Conservation (phyloP, 2,888 invertebrate species). For the Tubulanus polymorphus region DNA sequence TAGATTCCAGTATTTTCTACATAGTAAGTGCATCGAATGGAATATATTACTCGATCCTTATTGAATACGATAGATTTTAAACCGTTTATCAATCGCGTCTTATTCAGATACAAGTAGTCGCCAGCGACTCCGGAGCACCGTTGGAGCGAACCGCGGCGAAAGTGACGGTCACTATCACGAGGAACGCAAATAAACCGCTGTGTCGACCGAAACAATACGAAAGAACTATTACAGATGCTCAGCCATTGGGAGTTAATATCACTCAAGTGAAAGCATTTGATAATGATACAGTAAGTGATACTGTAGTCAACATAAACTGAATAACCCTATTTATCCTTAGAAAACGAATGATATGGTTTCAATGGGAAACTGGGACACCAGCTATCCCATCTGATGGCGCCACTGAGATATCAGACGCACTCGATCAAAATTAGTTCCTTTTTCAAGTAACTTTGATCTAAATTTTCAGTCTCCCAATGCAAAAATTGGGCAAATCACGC, state of each 20-base stretch:
- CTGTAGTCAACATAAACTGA: too few relatives aligned
- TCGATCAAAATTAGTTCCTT: background rate
- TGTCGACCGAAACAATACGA: slow-evolving; percentile 26
- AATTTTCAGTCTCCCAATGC: background rate
- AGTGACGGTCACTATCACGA: slow-evolving; percentile 18
- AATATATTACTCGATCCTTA: too few relatives aligned
- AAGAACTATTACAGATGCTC: slow-evolving; percentile 25
- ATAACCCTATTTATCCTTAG: too few relatives aligned
- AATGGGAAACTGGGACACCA: too few relatives aligned
- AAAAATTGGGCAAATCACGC: too few relatives aligned
- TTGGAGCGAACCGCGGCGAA: slow-evolving; percentile 24
- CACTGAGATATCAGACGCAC: too few relatives aligned
- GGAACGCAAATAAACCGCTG: slow-evolving; percentile 35
- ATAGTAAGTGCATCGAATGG: slow-evolving; percentile 12
- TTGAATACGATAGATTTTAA: too few relatives aligned
- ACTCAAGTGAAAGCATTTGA: slow-evolving; percentile 33
- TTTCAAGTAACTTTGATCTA: background rate
- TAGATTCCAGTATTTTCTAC: slow-evolving; percentile 1
- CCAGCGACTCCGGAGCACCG: slow-evolving; percentile 33
- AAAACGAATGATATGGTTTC: too few relatives aligned
- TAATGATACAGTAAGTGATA: too few relatives aligned
- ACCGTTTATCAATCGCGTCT: too few relatives aligned
- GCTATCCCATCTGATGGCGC: too few relatives aligned
- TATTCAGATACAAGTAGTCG: slow-evolving; percentile 27
- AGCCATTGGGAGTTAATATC: slow-evolving; percentile 26